Conservation (phyloP, 2,888 invertebrate species). For the Physocephala rufipes region DNA sequence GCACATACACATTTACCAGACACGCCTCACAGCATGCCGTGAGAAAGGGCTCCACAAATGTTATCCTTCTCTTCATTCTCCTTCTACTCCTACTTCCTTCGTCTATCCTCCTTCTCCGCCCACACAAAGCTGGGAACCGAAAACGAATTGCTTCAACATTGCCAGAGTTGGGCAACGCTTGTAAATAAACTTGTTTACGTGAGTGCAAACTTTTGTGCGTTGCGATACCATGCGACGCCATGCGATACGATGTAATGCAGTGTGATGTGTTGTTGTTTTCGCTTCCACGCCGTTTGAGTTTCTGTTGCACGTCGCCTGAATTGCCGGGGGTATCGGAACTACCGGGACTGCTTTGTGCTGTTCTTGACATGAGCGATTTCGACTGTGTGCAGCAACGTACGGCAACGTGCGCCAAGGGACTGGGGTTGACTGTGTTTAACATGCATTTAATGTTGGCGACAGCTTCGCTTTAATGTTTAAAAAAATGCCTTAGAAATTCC, state of each 20-base stretch:
- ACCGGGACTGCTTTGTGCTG: background rate
- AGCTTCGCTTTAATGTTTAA: background rate
- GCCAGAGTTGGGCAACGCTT: background rate
- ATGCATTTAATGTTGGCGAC: constrained; percentile 13
- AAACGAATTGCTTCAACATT: too few relatives aligned
- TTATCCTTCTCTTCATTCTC: background rate
- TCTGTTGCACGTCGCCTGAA: constrained; percentile 8
- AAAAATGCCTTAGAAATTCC: background rate
- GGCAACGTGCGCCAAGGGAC: background rate
- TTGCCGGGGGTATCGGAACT: background rate
- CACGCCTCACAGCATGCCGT: constrained; percentile 1
- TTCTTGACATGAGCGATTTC: constrained; percentile 3
- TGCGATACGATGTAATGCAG: background rate
- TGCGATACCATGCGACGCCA: constrained; percentile 1
- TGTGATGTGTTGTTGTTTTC: too few relatives aligned
- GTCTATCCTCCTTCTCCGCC: background rate
- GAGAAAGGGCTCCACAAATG: background rate
- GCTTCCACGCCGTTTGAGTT: background rate
- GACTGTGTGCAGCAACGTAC: background rate
- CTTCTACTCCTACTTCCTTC: background rate
- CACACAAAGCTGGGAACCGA: background rate
- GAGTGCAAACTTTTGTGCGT: constrained; percentile 18
- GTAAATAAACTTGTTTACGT: constrained; percentile 27
- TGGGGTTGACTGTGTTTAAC: constrained; percentile 5
- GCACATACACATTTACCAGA: constrained; percentile 9